Percentiles rank a stretch among this genome's conserved stretches.
Conservation (phyloP, 1,140 invertebrate genomes). For the Aricia agestis region DNA sequence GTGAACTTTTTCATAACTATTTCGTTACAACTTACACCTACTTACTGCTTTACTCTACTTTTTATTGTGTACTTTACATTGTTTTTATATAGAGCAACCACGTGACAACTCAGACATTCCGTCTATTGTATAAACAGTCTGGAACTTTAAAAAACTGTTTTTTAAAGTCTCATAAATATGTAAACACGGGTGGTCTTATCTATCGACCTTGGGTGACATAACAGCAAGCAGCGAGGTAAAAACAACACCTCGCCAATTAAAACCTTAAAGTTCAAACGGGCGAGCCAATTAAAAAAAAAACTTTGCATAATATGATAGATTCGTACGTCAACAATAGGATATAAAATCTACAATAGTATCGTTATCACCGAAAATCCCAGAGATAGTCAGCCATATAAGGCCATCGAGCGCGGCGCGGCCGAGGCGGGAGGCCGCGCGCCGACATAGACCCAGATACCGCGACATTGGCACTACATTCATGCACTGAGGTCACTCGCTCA, state of each 20-base stretch:
- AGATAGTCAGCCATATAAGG: constrained; percentile 59
- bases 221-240: not conserved
- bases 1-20: not conserved
- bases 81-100: not conserved
- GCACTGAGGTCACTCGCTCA: constrained; percentile 64
- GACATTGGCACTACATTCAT: constrained; percentile 75
- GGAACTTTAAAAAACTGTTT: not conserved
- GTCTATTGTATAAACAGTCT: not conserved
- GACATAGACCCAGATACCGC: constrained; percentile 70
- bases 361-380: constrained; percentile 36
- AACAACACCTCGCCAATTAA: not conserved
- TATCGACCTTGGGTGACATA: constrained; percentile 2
- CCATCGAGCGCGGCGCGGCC: constrained; percentile 47
- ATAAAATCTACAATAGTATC: constrained; percentile 16
- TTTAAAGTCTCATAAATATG: constrained; percentile 2
- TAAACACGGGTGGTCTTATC: not conserved
- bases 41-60: not conserved
- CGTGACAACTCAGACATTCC: not conserved
- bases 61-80: too few relatives aligned
- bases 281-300: not conserved
- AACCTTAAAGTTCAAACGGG: not conserved
- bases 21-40: not conserved
- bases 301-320: not conserved
- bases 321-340: not conserved
- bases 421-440: constrained; percentile 49